Conservation (phyloP, 2,797 vertebrate genomes). For the Semotilus atromaculatus region DNA sequence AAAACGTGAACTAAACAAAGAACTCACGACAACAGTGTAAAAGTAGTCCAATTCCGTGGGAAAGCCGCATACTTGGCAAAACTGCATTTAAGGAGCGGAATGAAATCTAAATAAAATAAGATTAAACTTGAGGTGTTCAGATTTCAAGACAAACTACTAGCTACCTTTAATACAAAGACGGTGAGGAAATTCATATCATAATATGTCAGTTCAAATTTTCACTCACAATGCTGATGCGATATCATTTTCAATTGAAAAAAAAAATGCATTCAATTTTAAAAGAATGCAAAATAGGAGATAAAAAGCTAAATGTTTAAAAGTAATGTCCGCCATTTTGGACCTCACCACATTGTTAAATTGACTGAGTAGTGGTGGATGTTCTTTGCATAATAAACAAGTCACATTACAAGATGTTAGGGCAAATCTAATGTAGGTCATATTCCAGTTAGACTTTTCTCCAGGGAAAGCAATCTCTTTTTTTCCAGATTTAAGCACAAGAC, state of each 20-base stretch:
- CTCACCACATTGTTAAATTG: not conserved
- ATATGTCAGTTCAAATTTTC: not conserved
- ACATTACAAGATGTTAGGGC: constrained; percentile 32
- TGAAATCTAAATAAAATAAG: too few relatives aligned
- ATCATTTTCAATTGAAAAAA: not conserved
- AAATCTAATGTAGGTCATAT: constrained; percentile 43
- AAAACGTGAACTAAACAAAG: too few relatives aligned
- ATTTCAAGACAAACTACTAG: too few relatives aligned
- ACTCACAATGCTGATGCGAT: not conserved
- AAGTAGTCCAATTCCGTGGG: too few relatives aligned
- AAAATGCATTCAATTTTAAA: not conserved
- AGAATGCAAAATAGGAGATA: not conserved
- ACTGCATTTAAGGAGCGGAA: too few relatives aligned
- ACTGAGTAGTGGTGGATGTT: not conserved
- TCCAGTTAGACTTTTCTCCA: constrained; percentile 30
- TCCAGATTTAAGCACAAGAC: not conserved
- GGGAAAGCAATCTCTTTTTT: constrained; percentile 4
- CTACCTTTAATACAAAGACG: not conserved
- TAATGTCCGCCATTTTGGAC: not conserved
- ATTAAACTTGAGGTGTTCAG: too few relatives aligned
- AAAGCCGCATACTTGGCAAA: too few relatives aligned
- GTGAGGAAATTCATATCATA: not conserved
- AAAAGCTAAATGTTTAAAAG: not conserved
- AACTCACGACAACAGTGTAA: too few relatives aligned
- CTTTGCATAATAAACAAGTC: constrained; percentile 25